Conservation (phyloP, 2,113 vertebrate species). For the Carlito syrichta region DNA sequence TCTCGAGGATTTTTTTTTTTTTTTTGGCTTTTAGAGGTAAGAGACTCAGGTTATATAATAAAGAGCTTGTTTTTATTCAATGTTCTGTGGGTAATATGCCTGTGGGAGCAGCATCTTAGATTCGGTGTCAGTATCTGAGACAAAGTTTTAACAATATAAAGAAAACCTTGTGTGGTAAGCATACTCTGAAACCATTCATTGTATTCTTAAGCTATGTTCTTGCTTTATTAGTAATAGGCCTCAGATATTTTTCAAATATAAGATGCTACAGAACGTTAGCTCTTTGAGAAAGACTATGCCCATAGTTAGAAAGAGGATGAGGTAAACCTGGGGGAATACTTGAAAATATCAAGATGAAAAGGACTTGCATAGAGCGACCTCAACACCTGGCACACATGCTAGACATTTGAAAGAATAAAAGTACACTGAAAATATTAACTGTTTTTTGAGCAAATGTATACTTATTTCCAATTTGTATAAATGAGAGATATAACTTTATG, state of each 20-base stretch:
- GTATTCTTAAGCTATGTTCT: background rate
- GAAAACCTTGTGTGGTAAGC: background rate
- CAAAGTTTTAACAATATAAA: background rate
- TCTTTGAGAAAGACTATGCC: background rate
- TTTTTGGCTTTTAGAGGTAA: background rate
- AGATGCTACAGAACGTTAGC: background rate
- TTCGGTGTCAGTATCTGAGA: background rate
- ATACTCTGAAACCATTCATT: background rate
- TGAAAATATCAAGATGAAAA: background rate
- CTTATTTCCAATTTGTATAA: slow-evolving; percentile 61
- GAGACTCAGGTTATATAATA: background rate
- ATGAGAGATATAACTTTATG: background rate
- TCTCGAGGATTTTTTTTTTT: background rate
- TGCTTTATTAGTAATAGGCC: background rate
- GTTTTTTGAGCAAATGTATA: background rate
- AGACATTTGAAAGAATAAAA: background rate
- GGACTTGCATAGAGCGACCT: background rate
- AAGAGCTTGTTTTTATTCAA: background rate
- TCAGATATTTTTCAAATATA: slow-evolving; percentile 1
- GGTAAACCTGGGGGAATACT: background rate
- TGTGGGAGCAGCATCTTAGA: background rate
- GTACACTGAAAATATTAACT: background rate
- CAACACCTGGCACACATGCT: background rate
- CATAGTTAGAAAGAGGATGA: background rate
- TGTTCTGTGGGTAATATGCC: background rate